Conservation (phyloP, 2,113 vertebrate genomes). For the Microtus oregoni region DNA sequence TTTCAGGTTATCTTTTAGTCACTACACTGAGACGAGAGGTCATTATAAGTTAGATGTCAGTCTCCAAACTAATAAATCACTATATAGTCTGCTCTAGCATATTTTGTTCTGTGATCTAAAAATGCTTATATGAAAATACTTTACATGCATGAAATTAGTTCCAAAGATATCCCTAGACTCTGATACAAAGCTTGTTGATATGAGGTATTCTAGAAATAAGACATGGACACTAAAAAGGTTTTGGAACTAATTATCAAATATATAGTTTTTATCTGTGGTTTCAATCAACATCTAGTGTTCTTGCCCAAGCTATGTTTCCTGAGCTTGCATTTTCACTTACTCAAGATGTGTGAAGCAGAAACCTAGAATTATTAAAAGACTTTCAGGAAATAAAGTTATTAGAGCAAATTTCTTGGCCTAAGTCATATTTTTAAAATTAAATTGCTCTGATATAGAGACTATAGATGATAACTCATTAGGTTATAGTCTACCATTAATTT, state of each 20-base stretch:
- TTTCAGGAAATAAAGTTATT: neutral
- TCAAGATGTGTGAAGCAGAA: neutral
- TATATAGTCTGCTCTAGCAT: neutral
- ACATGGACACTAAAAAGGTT: neutral
- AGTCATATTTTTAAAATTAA: neutral
- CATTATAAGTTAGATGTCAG: neutral
- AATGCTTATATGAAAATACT: neutral
- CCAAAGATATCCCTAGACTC: neutral
- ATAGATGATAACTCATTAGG: neutral
- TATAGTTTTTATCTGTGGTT: neutral
- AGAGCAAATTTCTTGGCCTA: neutral
- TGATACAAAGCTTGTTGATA: neutral
- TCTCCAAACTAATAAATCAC: neutral
- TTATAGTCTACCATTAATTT: neutral
- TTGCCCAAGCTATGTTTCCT: neutral
- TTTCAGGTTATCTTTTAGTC: conserved; percentile 15
- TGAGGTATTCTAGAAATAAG: neutral
- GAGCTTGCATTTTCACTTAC: neutral
- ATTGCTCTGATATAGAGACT: neutral
- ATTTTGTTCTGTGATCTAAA: neutral
- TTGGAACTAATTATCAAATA: neutral
- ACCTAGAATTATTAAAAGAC: neutral
- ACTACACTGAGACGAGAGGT: neutral
- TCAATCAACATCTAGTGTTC: neutral
- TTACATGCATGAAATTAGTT: neutral